Evolutionary conservation across 2,113 vertebrate species (phyloP).

Genomic region (Rhinichthys klamathensis): DNA sequence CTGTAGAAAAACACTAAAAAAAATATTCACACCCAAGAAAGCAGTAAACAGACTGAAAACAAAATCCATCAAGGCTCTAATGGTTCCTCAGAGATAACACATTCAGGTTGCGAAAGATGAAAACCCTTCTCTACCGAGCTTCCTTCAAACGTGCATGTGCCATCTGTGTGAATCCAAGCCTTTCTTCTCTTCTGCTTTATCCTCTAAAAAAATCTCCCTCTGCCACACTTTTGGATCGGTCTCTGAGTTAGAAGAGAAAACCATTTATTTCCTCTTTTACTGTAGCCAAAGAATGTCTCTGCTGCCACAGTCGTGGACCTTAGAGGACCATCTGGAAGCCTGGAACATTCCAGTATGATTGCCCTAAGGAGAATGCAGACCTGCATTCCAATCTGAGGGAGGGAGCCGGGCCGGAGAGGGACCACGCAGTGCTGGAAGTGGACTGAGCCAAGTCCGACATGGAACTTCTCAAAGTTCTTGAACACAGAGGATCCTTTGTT

Average conservation of each 20-base stretch:
- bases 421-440: slow-evolving; percentile 43
- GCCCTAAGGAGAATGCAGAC: slow-evolving; percentile 46
- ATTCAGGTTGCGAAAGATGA: background rate
- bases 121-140: background rate
- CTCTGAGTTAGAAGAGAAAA: background rate
- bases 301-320: slow-evolving; percentile 13
- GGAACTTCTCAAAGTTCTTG: slow-evolving; percentile 30
- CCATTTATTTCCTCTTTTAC: slow-evolving; percentile 17
- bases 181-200: slow-evolving; percentile 8
- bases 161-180: slow-evolving; percentile 12
- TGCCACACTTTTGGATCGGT: background rate
- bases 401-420: slow-evolving; percentile 48
- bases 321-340: slow-evolving; percentile 47
- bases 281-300: slow-evolving; percentile 30
- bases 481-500: slow-evolving; percentile 43
- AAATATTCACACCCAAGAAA: background rate
- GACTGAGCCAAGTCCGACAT: slow-evolving; percentile 29
- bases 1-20: background rate
- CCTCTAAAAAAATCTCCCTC: background rate
- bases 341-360: slow-evolving; percentile 56
- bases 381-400: slow-evolving; percentile 47
- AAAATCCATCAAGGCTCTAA: background rate
- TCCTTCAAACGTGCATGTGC: slow-evolving; percentile 21
- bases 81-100: background rate
- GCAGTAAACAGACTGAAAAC: background rate